A percentile compares a stretch with the other conserved stretches of the same genome.
Evolutionary conservation across 2,113 vertebrate genomes (phyloP).

Genomic region (Morone chrysops): DNA sequence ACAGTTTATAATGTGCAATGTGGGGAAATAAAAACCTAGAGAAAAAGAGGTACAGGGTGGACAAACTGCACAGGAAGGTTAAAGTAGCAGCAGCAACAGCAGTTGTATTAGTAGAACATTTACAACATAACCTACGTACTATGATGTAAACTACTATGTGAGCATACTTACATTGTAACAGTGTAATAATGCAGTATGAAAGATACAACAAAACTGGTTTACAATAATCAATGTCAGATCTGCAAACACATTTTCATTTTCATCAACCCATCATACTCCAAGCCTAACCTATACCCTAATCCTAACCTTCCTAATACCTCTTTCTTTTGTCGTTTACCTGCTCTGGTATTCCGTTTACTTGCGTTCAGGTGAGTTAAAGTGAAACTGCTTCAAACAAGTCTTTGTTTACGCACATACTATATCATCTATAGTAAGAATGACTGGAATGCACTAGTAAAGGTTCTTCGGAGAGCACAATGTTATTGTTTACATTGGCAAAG

Average conservation of each 20-base stretch:
- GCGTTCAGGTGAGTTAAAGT: background rate
- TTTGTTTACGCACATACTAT: too few relatives aligned
- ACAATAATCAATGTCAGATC: background rate
- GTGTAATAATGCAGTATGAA: background rate
- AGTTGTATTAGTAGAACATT: background rate
- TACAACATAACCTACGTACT: background rate
- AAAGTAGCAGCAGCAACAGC: background rate
- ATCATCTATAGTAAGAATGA: too few relatives aligned
- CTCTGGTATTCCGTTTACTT: too few relatives aligned
- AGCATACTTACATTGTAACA: slow-evolving; percentile 20
- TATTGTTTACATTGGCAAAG: background rate
- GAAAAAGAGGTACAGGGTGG: background rate
- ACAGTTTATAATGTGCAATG: too few relatives aligned
- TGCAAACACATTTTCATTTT: background rate
- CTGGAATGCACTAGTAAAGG: background rate
- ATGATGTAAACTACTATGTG: background rate
- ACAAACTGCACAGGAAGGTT: background rate
- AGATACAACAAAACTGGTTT: background rate
- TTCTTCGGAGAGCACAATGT: background rate
- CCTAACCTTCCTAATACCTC: background rate
- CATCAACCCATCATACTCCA: background rate
- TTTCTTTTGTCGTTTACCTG: background rate
- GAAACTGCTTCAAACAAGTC: background rate
- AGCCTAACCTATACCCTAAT: too few relatives aligned
- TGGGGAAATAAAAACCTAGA: background rate